Percentiles rank a stretch among this genome's conserved stretches.
Evolutionary conservation across 2,888 invertebrate genomes (phyloP).

Genomic region (Muschampia plurimacula): DNA sequence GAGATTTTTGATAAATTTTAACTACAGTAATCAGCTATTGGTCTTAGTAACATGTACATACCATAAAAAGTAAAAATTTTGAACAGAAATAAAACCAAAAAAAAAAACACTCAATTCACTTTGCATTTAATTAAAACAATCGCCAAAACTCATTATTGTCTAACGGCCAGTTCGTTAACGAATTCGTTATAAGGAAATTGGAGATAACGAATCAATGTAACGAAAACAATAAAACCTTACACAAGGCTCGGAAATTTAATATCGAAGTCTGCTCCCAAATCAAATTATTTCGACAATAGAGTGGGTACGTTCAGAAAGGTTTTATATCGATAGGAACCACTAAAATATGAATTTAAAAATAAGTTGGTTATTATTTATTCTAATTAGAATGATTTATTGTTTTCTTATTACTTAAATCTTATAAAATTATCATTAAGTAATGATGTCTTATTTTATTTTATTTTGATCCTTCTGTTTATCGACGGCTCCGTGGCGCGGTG

Average conservation of each 20-base stretch:
- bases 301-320: constrained; percentile 23
- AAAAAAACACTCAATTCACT: not conserved
- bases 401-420: too few species aligned
- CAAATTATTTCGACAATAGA: constrained; percentile 48
- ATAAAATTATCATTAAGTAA: too few species aligned
- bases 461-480: too few species aligned
- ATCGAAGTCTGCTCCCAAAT: constrained; percentile 48
- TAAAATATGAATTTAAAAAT: constrained; percentile 8
- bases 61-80: not conserved
- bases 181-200: constrained; percentile 33
- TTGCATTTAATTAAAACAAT: constrained; percentile 27
- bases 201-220: constrained; percentile 39
- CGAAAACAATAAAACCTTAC: constrained; percentile 39
- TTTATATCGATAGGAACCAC: constrained; percentile 3
- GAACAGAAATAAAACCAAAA: not conserved
- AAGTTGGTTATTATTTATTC: too few species aligned
- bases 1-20: too few species aligned
- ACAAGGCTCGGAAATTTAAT: constrained; percentile 48
- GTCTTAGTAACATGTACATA: too few species aligned
- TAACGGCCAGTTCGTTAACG: constrained; percentile 22
- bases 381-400: too few species aligned
- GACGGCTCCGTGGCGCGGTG: too few species aligned
- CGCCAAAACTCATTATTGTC: constrained; percentile 28
- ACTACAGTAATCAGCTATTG: too few species aligned
- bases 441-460: too few species aligned